Evolutionary conservation across 2,888 invertebrate genomes (phyloP), one percentile per base, ranked within the genome.

Genomic region (Villa cingulata): DNA sequence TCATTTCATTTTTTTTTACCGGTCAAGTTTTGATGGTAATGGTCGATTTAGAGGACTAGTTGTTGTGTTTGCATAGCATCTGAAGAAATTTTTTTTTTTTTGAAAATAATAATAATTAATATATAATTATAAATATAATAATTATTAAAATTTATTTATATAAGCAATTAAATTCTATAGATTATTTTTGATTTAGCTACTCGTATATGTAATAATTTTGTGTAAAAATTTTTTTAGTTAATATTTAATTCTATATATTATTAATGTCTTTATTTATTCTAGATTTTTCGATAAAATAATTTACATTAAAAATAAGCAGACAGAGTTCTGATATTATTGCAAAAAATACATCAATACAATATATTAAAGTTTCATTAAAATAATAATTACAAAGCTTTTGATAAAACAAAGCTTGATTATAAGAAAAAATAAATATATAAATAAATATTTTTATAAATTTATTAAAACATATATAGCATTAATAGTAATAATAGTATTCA

Each of bases 11-110:
- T 51, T 51, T 53, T 46, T 62, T 70, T 70, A 70, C 70, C 70
- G 63, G 63, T 69, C 62, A 61, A 70, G 64, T 64, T 70, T 70
- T 58, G 68, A 60, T 64, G 70, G 70, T 64, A 67, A 56, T 59
- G 64, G 64, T 57, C 65, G 69, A 63, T 63, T 60, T 61, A 66
- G 62, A 60, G 66, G 63, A 61, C 66, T 64, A 57, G 60, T 40
- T 42, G n/a, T 48, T 50, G 49, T 61, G 63, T 64, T 63, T 62
- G 58, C 54, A n/a, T n/a, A n/a, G n/a, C n/a, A 60, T 55, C 52
- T 52, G 39, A 18, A 48, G 43, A 48, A 34, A 38, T 49, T 44
- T 27, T 4, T 9, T 27, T 27, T 27, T 9, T 27, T 2, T 27
- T 27, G 1, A 2, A 27, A 27, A 27, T 9, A 27, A 27, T 27